These are phyloP conservation scores for Pao palembangensis DNA, from an alignment of 2,113 vertebrate species.

Conservation along the genomic window DNA sequence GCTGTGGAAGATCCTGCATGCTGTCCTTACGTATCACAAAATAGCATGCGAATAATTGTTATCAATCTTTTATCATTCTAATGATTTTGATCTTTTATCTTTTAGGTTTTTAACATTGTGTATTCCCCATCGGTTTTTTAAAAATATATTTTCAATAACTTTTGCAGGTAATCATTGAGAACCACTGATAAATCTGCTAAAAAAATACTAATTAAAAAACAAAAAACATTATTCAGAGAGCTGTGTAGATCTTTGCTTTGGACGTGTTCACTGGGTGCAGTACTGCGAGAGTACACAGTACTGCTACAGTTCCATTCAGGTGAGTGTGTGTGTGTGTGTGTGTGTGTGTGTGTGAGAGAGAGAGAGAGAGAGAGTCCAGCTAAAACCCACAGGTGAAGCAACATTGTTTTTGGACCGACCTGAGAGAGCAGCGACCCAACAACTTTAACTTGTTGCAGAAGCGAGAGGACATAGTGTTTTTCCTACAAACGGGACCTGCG, in stretches of 20 bases:
- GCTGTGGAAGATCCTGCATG: not conserved
- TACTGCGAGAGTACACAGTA: conserved; percentile 11
- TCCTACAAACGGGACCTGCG: conserved; percentile 78
- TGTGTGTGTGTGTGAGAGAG: no score
- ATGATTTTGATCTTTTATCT: no score
- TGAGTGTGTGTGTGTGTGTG: not conserved
- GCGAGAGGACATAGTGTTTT: conserved; percentile 82
- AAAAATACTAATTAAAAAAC: not conserved
- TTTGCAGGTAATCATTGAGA: not conserved
- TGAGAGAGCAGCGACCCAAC: conserved; percentile 82
- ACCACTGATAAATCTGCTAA: not conserved
- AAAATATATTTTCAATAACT: no score
- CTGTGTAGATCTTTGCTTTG: conserved; percentile 16
- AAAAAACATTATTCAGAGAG: not conserved
- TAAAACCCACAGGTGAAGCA: conserved; percentile 80
- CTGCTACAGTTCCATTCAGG: not conserved
- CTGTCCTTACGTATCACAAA: no score
- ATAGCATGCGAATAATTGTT: no score
- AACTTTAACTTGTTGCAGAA: conserved; percentile 89
- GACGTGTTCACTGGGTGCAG: conserved; percentile 15
- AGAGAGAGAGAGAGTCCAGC: not conserved
- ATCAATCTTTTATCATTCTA: no score
- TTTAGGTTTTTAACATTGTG: no score
- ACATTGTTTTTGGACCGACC: conserved; percentile 83
- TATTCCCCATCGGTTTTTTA: not conserved